Conservation (phyloP, 92 coral and sea anemone genomes). For the Meandrina meandrites region DNA sequence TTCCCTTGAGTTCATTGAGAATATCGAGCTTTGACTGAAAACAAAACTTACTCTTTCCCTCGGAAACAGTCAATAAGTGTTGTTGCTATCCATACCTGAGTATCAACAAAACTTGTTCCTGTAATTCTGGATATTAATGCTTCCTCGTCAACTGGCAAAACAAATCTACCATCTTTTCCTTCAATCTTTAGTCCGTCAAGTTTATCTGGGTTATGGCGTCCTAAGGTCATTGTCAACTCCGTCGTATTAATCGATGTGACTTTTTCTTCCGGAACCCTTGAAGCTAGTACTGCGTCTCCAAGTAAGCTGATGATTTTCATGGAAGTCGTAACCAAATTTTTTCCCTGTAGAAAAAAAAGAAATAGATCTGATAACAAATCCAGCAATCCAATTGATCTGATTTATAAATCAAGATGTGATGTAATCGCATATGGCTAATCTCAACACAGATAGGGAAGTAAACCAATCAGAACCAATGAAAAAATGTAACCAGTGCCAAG, state of each 20-base stretch:
- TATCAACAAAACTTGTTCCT: constrained; percentile 17
- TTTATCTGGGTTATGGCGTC: constrained; percentile 24
- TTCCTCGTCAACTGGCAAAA: constrained; percentile 16
- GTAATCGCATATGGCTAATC: background rate
- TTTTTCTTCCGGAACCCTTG: constrained; percentile 30
- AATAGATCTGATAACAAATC: too few relatives aligned
- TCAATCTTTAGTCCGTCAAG: constrained; percentile 10
- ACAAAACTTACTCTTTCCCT: background rate
- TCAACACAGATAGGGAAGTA: too few relatives aligned
- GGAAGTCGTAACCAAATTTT: background rate
- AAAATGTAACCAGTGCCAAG: too few relatives aligned
- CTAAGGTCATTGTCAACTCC: constrained; percentile 12
- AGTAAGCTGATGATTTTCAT: background rate
- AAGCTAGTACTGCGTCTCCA: constrained; percentile 15
- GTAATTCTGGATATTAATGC: background rate
- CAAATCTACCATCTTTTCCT: constrained; percentile 4
- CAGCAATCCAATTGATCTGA: too few relatives aligned
- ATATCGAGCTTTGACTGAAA: too few relatives aligned
- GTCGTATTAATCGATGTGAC: constrained; percentile 2
- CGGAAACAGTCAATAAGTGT: background rate
- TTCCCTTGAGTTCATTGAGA: too few relatives aligned
- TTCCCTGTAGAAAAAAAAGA: constrained; percentile 6
- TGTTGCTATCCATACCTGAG: constrained; percentile 22
- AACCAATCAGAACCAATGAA: background rate
- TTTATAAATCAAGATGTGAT: background rate